phyloP scores from a whole-genome alignment of 2,113 vertebrate species.

The Paramisgurnus dabryanus region DNA sequence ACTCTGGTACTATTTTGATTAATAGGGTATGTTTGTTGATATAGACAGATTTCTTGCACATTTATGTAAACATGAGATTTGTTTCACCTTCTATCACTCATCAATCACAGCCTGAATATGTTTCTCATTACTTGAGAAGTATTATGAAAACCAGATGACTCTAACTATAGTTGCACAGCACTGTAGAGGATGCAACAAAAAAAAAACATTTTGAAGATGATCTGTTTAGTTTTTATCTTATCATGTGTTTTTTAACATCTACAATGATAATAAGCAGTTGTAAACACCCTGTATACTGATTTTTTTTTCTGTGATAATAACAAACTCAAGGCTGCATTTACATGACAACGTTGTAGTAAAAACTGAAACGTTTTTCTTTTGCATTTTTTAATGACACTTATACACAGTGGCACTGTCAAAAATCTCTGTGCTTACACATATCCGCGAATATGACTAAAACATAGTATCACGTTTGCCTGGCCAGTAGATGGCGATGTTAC shows the following conservation, averaged over 20 bases:
- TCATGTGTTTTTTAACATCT: neutral
- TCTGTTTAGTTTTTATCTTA: neutral
- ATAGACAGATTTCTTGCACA: neutral
- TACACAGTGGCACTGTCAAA: no score
- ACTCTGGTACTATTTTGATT: no score
- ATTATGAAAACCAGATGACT: constrained; percentile 26
- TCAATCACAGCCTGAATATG: neutral
- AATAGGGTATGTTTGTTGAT: neutral
- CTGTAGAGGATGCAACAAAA: neutral
- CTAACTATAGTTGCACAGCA: neutral
- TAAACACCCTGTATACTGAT: neutral
- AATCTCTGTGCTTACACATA: no score
- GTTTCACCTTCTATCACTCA: neutral
- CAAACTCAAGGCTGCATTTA: no score
- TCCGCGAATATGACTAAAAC: no score
- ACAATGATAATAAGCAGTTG: neutral
- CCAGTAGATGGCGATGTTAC: no score
- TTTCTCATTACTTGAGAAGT: neutral
- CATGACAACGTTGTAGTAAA: no score
- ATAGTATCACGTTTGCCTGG: no score
- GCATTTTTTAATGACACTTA: no score
- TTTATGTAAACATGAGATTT: neutral
- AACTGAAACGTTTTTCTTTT: no score
- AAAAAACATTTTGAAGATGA: neutral
- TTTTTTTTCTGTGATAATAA: no score